phyloP scores from a whole-genome alignment of 2,797 vertebrate species.

The Ctenopoma kingsleyae region DNA sequence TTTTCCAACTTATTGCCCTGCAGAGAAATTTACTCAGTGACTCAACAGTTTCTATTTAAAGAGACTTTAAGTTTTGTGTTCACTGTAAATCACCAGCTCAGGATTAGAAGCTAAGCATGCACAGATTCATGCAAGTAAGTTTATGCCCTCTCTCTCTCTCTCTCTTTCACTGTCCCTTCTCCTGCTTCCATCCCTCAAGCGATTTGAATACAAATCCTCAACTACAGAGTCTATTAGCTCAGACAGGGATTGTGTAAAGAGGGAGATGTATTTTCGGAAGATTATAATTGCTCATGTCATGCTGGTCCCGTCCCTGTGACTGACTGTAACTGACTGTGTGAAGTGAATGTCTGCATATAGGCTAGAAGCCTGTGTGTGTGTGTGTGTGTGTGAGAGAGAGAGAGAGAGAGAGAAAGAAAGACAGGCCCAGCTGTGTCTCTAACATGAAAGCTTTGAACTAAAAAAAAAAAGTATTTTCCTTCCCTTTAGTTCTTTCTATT shows the following conservation, averaged over 20 bases:
- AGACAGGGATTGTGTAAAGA: conserved; percentile 51
- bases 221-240: conserved; percentile 58
- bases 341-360: conserved; percentile 29
- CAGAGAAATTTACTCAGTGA: conserved; percentile 2
- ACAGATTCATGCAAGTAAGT: conserved; percentile 20
- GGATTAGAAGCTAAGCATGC: conserved; percentile 28
- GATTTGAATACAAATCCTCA: conserved; percentile 53
- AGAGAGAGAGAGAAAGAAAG: conserved; percentile 7
- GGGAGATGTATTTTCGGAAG: conserved; percentile 70
- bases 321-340: conserved; percentile 44
- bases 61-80: neutral
- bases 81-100: conserved; percentile 16
- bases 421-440: conserved; percentile 4
- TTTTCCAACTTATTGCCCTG: neutral
- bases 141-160: conserved; percentile 17
- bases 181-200: conserved; percentile 41
- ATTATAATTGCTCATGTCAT: conserved; percentile 73
- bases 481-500: conserved; percentile 1
- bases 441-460: conserved; percentile 17
- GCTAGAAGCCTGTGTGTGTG: conserved; percentile 12
- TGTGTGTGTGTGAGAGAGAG: neutral
- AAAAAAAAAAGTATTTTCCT: neutral
- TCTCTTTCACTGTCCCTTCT: neutral
- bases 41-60: conserved; percentile 7
- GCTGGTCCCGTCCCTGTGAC: conserved; percentile 55